Base-by-base conservation (phyloP, 2,888 invertebrate genomes). In the Girardia tigrina region DNA sequence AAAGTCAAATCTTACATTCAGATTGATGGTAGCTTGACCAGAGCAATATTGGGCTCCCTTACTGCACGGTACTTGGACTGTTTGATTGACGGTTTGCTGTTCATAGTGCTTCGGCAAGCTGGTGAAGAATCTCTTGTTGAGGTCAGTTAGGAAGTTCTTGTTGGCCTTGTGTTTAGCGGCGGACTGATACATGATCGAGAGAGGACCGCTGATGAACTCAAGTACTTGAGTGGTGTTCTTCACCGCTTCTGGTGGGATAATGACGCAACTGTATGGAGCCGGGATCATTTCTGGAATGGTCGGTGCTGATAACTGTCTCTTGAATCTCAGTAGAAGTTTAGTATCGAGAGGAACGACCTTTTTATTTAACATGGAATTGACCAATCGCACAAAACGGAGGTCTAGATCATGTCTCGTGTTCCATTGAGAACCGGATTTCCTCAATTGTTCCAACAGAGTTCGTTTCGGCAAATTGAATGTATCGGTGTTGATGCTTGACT, bases 111-210 rank as follows among this genome's bases (percentile, higher is more conserved):
- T 56, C 4, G 56, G 4, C n/a, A 56, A 8, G n/a, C 8, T 23
- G 2, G n/a, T n/a, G 4, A 56, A 2, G 23, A 20, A 56, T 56
- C 23, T 56, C n/a, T 56, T 56, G 56, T 56, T 16, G n/a, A 56
- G 23, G 23, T 56, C 56, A 2, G 56, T 23, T 4, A 56, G n/a
- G n/a, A 56, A 56, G 23, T 56, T 56, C n/a, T 56, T 56, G n/a
- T 56, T 56, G n/a, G 56, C 56, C 23, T 56, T 56, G 56, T 56
- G 56, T n/a, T 56, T 56, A 56, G 56, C 56, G 4, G 56, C 56
- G 20, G 56, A 56, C n/a, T 56, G 56, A n/a, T 56, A 56, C 4
- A 56, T 56, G 56, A 4, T 56, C 23, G 56, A 56, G n/a, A 56
- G 56, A n/a, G 56, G 56, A 4, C 8, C 56, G 23, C 8, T 12